Base-by-base conservation (phyloP, 2,888 invertebrate species). In the Rhagonycha lutea region DNA sequence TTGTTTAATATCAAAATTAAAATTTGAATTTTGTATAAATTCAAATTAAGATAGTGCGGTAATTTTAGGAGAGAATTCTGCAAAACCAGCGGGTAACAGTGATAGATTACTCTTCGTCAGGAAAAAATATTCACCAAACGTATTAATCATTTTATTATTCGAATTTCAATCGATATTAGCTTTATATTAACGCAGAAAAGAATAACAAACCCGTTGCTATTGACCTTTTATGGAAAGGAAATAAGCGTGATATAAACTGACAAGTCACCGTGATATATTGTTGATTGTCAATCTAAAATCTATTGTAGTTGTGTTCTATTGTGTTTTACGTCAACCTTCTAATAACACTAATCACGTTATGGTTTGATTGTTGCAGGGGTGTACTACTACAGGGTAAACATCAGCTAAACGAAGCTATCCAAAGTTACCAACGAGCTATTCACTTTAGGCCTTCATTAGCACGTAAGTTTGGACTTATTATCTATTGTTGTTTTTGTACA, bases 371-470 rank as follows among this genome's bases (percentile, higher is more conserved):
- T 93, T 92, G 78, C 93, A 97, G 97, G 88, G 98, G 98, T 79
- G 95, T 97, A 86, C 90, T 98, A 85, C 92, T 96, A 83, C 97
- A 98, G 89, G 95, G 96, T 84, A 94, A 95, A 89, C 93, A 94
- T 86, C 92, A 96, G 85, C 94, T 94, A 88, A 93, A 95, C 83
- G 96, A 96, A 87, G 97, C 98, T 79, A 93, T 97, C 86, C 92
- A 94, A 87, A 96, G 96, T 89, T 98, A 97, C 89, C 94, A 95
- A 88, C 92, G 93, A 85, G 98, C 98, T 82, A 96, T 98, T 86
- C 94, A 95, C 88, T 98, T 94, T 89, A 91, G 98, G 88, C 97
- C 98, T 81, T 95, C 96, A 84, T 92, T 98, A 89, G 97, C 97
- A 87, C 91, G 98, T 98, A 91, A 95, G 96, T 94, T 70, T 73